Conservation (phyloP, 2,888 invertebrate species). For the Morpho deidamia region DNA sequence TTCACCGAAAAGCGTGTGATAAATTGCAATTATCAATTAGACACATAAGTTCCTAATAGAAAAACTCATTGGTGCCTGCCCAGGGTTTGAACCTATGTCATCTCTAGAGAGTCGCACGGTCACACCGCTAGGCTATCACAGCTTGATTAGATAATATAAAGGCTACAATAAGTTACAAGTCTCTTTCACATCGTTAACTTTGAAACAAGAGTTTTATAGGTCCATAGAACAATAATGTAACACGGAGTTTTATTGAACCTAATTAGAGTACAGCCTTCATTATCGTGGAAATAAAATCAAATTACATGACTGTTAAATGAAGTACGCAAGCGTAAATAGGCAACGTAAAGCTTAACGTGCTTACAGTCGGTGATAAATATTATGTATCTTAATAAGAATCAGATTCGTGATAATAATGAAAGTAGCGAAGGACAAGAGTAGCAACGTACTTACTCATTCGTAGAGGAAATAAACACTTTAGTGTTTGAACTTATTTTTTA, state of each 20-base stretch:
- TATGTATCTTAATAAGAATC: conserved; percentile 12
- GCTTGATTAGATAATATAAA: no score
- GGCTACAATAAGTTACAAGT: not conserved
- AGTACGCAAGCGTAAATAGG: conserved; percentile 12
- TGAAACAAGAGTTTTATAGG: conserved; percentile 7
- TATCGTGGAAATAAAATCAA: conserved; percentile 23
- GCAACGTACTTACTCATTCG: not conserved
- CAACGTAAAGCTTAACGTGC: conserved; percentile 5
- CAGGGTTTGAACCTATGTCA: no score
- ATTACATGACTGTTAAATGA: conserved; percentile 22
- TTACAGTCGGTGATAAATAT: conserved; percentile 7
- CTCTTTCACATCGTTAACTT: not conserved
- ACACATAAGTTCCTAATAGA: no score
- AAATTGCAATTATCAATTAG: no score
- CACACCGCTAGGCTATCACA: no score
- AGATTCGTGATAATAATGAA: not conserved
- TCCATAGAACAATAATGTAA: conserved; percentile 3
- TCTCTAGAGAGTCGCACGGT: no score
- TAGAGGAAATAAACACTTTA: no score
- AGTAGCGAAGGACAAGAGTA: not conserved
- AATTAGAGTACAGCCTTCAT: conserved; percentile 23
- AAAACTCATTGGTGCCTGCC: no score
- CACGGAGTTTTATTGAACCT: conserved; percentile 14
- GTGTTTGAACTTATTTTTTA: no score
- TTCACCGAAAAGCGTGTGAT: no score